Conservation (phyloP, 2,797 vertebrate species). For the Gymnodraco acuticeps region DNA sequence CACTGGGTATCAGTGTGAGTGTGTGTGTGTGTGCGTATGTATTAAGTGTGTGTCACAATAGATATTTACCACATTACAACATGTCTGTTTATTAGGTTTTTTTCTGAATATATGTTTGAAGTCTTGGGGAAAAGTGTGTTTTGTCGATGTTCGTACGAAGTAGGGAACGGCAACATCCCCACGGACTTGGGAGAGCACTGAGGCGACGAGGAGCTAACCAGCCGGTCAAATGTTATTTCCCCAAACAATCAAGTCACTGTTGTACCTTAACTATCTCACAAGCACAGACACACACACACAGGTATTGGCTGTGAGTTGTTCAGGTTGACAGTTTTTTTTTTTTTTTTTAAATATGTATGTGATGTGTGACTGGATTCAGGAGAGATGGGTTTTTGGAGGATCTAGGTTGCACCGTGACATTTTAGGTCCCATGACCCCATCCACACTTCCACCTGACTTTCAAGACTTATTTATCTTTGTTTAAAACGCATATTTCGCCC, state of each 20-base stretch:
- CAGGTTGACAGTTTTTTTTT: conserved; percentile 29
- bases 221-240: conserved; percentile 56
- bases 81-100: conserved; percentile 8
- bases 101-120: conserved; percentile 50
- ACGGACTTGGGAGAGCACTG: conserved; percentile 63
- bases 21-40: conserved; percentile 20
- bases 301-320: conserved; percentile 28
- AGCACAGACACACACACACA: background rate
- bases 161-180: conserved; percentile 39
- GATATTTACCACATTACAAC: conserved; percentile 58
- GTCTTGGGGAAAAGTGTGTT: conserved; percentile 52
- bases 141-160: conserved; percentile 58
- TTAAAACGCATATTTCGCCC: conserved; percentile 44
- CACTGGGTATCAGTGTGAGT: conserved; percentile 62
- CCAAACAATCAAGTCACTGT: conserved; percentile 73
- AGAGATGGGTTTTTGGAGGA: conserved; percentile 8
- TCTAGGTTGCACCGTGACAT: conserved; percentile 1
- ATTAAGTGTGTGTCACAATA: conserved; percentile 31
- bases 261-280: conserved; percentile 59
- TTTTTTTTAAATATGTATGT: conserved; percentile 3
- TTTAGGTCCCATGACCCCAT: conserved; percentile 26
- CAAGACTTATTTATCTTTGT: conserved; percentile 61
- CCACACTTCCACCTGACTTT: conserved; percentile 27
- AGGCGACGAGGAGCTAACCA: conserved; percentile 57
- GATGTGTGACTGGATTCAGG: conserved; percentile 41